A percentile compares a stretch with the other conserved stretches of the same genome.
These are phyloP conservation scores for Drosophila ustulata DNA, from an alignment of 2,888 invertebrate species.

Conservation along the genomic window DNA sequence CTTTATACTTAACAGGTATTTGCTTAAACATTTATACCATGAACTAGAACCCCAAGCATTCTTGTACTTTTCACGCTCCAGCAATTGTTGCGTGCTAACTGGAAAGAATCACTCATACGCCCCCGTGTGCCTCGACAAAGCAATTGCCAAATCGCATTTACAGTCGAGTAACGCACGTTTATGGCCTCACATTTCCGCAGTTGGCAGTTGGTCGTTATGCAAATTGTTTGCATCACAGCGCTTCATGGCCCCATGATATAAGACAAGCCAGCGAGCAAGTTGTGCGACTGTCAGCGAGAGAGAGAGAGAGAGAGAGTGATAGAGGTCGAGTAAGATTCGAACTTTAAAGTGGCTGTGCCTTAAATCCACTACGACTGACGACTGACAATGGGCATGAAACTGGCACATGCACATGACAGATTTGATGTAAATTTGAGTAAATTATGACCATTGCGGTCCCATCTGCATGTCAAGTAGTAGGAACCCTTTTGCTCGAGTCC, in stretches of 20 bases:
- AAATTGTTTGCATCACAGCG: slow-evolving; percentile 28
- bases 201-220: slow-evolving; percentile 22
- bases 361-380: slow-evolving; percentile 17
- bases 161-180: slow-evolving; percentile 31
- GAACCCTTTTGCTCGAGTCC: slow-evolving; percentile 31
- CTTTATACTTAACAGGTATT: background rate
- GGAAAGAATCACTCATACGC: slow-evolving; percentile 27
- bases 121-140: slow-evolving; percentile 11
- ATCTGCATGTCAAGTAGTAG: slow-evolving; percentile 60
- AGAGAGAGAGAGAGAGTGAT: background rate
- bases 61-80: background rate
- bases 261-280: background rate
- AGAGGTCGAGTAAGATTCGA: background rate
- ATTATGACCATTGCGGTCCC: slow-evolving; percentile 48
- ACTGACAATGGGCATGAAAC: slow-evolving; percentile 3
- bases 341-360: slow-evolving; percentile 18
- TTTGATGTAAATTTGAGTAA: slow-evolving; percentile 62
- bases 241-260: background rate
- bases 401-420: slow-evolving; percentile 30
- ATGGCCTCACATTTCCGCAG: slow-evolving; percentile 36
- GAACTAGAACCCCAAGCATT: background rate
- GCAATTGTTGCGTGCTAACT: background rate
- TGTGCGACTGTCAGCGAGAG: background rate
- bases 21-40: background rate
- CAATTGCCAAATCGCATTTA: slow-evolving; percentile 30